These are phyloP conservation scores for Stenichneumon culpator DNA, from an alignment of 2,888 invertebrate genomes.

Conservation along the genomic window DNA sequence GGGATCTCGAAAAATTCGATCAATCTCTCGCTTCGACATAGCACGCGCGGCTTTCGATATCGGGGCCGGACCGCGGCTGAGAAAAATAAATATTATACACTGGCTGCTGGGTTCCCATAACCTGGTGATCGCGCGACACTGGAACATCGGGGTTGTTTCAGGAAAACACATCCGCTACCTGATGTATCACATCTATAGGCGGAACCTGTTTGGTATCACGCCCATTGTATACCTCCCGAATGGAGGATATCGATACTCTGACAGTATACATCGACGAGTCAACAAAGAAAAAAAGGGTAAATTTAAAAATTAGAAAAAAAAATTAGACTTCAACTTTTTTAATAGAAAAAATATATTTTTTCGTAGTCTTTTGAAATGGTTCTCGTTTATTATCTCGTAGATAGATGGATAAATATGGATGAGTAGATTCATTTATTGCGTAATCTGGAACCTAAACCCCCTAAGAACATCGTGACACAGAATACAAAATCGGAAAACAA, in stretches of 20 bases:
- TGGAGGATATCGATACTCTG: slow-evolving; percentile 18
- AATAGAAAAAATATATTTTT: neutral
- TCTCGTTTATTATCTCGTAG: too few relatives aligned
- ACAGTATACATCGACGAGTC: slow-evolving; percentile 21
- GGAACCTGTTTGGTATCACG: neutral
- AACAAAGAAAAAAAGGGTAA: neutral
- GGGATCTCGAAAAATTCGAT: slow-evolving; percentile 53
- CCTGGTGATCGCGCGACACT: neutral
- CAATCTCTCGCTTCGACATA: slow-evolving; percentile 31
- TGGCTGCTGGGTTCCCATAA: neutral
- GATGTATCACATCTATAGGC: neutral
- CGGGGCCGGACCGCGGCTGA: slow-evolving; percentile 38
- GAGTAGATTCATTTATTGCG: too few relatives aligned
- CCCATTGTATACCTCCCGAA: slow-evolving; percentile 14
- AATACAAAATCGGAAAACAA: too few relatives aligned
- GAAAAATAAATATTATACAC: slow-evolving; percentile 60
- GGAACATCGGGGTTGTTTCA: slow-evolving; percentile 31
- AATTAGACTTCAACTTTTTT: neutral
- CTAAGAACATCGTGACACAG: too few relatives aligned
- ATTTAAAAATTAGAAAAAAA: neutral
- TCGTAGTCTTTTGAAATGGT: neutral
- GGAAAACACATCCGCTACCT: slow-evolving; percentile 17
- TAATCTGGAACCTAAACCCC: too few relatives aligned
- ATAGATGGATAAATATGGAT: too few relatives aligned
- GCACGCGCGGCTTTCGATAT: slow-evolving; percentile 47